These are phyloP conservation scores for Cryptotis parvus DNA, from an alignment of 2,113 vertebrate genomes.

Conservation along the genomic window DNA sequence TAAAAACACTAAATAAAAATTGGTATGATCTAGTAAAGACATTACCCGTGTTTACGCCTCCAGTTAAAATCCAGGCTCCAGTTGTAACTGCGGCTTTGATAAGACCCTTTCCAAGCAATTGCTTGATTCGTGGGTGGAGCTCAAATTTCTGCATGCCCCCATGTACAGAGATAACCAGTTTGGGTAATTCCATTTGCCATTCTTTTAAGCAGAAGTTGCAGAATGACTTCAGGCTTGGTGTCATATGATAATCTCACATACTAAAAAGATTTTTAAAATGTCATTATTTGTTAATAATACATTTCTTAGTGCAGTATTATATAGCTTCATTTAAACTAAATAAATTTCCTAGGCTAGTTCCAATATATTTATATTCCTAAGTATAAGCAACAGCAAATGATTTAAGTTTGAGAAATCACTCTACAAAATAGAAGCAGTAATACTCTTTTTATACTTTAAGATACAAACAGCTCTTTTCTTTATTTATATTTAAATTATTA, in stretches of 20 bases:
- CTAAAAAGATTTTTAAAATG: constrained; percentile 83
- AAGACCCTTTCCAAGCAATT: constrained; percentile 98
- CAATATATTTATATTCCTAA: constrained; percentile 37
- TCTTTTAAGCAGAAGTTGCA: constrained; percentile 98
- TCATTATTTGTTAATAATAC: not conserved
- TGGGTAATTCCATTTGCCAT: constrained; percentile 99
- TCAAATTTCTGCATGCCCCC: constrained; percentile 99
- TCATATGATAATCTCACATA: constrained; percentile 96
- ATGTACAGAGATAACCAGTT: constrained; percentile 98
- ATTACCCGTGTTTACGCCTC: constrained; percentile 97
- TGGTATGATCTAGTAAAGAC: not conserved
- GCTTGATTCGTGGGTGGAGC: constrained; percentile 97
- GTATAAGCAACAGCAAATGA: constrained; percentile 45
- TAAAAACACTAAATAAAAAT: constrained; percentile 43
- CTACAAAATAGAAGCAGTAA: constrained; percentile 10
- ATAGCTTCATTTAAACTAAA: constrained; percentile 17
- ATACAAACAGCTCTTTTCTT: not conserved
- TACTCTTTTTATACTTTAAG: constrained; percentile 35
- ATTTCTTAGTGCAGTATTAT: constrained; percentile 56
- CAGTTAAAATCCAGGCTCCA: constrained; percentile 99
- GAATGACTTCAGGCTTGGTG: constrained; percentile 95
- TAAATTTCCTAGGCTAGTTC: not conserved
- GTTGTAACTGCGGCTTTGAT: constrained; percentile 99
- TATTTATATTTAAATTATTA: constrained; percentile 48
- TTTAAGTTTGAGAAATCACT: constrained; percentile 50